These are phyloP conservation scores for Champsocephalus esox DNA, from an alignment of 2,797 vertebrate genomes.

Conservation along the genomic window DNA sequence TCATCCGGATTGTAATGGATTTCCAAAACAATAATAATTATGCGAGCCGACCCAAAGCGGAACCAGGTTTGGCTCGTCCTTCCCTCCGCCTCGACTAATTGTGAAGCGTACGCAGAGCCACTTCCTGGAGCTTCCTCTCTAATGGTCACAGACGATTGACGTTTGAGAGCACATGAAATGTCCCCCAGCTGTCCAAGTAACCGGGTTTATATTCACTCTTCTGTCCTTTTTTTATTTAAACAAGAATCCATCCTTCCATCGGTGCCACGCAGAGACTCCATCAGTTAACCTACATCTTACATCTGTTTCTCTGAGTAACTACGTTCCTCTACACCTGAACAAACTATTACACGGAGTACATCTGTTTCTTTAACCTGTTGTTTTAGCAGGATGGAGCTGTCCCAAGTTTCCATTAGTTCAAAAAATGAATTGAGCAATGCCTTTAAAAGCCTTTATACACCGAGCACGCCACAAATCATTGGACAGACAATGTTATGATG, in stretches of 20 bases:
- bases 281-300: constrained; percentile 51
- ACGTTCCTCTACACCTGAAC: constrained; percentile 64
- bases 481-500: constrained; percentile 77
- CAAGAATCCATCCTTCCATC: constrained; percentile 36
- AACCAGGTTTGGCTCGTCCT: constrained; percentile 71
- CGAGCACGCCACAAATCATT: constrained; percentile 69
- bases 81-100: constrained; percentile 77
- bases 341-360: constrained; percentile 61
- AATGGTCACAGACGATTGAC: constrained; percentile 77
- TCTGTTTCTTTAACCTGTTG: constrained; percentile 57
- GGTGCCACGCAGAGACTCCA: constrained; percentile 45
- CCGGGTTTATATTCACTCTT: constrained; percentile 43
- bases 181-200: constrained; percentile 84
- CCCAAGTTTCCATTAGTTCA: constrained; percentile 69
- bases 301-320: constrained; percentile 40
- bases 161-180: constrained; percentile 81
- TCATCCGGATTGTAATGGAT: constrained; percentile 79
- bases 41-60: constrained; percentile 68
- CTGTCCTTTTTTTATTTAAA: constrained; percentile 45
- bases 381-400: constrained; percentile 51
- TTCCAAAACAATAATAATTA: constrained; percentile 85
- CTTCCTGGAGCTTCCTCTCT: constrained; percentile 82
- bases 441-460: constrained; percentile 72
- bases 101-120: constrained; percentile 68
- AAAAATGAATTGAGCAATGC: constrained; percentile 72